phyloP scores from a whole-genome alignment of 1,140 invertebrate species.

The Cryptotermes secundus region DNA sequence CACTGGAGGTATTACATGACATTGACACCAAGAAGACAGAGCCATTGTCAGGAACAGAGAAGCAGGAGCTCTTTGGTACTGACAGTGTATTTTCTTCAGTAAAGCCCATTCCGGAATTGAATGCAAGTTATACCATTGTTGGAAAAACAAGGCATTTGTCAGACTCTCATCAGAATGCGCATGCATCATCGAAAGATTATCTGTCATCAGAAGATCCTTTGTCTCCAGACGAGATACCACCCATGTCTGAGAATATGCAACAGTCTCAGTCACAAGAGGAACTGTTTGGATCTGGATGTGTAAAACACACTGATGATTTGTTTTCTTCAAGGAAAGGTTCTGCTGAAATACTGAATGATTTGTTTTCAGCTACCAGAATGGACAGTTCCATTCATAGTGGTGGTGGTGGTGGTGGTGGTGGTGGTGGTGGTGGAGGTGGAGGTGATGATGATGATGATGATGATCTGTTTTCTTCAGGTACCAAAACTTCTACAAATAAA shows the following conservation, averaged over 20 bases:
- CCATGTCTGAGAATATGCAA: not conserved
- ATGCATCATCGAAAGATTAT: not conserved
- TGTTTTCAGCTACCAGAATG: not conserved
- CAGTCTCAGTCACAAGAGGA: not conserved
- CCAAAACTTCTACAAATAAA: not conserved
- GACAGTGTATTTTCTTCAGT: not conserved
- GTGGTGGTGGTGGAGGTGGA: too few relatives aligned
- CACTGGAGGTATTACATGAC: not conserved
- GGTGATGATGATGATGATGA: too few relatives aligned
- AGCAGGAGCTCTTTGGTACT: not conserved
- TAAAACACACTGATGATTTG: not conserved
- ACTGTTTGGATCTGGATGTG: not conserved
- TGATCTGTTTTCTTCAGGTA: not conserved
- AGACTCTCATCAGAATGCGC: not conserved
- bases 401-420: too few relatives aligned
- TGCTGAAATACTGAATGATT: not conserved
- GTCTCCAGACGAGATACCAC: not conserved
- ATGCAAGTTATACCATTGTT: not conserved
- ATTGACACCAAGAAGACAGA: not conserved
- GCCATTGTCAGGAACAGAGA: not conserved
- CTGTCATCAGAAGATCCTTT: not conserved
- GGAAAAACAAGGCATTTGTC: not conserved
- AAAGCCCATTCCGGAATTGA: not conserved
- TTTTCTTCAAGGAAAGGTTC: not conserved
- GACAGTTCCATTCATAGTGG: not conserved